phyloP scores from a whole-genome alignment of 2,113 vertebrate species.

The Pseudorectes ferrugineus region DNA sequence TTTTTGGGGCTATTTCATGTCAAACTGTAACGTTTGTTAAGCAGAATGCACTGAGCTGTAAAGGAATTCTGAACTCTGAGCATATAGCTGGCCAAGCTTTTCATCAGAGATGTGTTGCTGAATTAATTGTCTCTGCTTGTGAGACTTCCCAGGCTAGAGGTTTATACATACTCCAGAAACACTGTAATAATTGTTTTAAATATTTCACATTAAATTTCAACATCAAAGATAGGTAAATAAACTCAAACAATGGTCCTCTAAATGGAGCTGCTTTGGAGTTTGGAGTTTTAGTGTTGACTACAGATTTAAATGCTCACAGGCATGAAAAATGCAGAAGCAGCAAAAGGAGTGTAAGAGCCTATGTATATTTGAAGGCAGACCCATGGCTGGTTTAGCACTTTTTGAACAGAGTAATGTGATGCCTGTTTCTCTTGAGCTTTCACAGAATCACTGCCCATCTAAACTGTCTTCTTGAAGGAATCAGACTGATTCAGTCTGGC shows the following conservation, averaged over 20 bases:
- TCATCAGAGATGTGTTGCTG: neutral
- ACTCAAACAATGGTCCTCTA: neutral
- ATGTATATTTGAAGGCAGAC: neutral
- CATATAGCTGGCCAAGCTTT: conserved; percentile 19
- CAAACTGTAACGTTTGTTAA: conserved; percentile 38
- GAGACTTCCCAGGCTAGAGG: neutral
- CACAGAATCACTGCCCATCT: neutral
- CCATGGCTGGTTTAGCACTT: neutral
- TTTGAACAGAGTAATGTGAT: neutral
- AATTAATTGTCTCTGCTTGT: conserved; percentile 36
- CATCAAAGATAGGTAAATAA: neutral
- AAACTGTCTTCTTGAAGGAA: neutral
- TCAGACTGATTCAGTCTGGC: neutral
- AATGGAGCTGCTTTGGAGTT: neutral
- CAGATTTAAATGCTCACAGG: neutral
- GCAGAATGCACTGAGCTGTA: conserved; percentile 53
- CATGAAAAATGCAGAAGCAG: neutral
- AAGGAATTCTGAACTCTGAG: conserved; percentile 45
- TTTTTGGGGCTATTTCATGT: conserved; percentile 50
- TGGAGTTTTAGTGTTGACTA: neutral
- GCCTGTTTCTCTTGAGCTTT: neutral
- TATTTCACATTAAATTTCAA: neutral
- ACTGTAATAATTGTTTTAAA: neutral
- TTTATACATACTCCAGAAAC: neutral
- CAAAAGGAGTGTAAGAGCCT: neutral